Conservation (phyloP, 2,888 invertebrate genomes). For the Hirudinaria manillensis region DNA sequence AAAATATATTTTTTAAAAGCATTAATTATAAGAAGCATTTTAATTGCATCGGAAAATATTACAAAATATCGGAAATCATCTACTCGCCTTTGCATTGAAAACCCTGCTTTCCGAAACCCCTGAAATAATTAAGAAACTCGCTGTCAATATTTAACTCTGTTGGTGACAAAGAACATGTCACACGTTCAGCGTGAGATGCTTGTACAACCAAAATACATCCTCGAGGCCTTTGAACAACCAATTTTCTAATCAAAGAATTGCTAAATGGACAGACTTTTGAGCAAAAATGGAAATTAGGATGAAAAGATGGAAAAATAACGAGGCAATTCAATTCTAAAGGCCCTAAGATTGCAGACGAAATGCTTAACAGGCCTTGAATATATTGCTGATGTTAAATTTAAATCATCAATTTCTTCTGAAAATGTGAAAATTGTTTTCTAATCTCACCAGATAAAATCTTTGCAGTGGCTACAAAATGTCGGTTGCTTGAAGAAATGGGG, state of each 20-base stretch:
- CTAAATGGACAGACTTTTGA: too few species aligned
- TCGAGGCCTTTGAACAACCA: background rate
- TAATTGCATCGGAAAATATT: background rate
- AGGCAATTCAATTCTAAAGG: too few species aligned
- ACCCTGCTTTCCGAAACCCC: slow-evolving; percentile 35
- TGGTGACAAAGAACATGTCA: too few species aligned
- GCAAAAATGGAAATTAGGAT: too few species aligned
- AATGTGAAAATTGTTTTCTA: background rate
- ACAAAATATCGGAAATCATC: background rate
- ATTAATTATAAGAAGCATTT: too few species aligned
- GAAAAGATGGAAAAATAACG: too few species aligned
- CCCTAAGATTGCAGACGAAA: too few species aligned
- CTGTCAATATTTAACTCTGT: background rate
- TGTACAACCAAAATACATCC: background rate
- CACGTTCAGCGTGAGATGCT: background rate
- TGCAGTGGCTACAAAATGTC: slow-evolving; percentile 99
- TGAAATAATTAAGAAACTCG: slow-evolving; percentile 4
- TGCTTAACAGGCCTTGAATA: background rate
- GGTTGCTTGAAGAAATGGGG: slow-evolving; percentile 99
- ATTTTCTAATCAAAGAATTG: background rate
- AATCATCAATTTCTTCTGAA: background rate
- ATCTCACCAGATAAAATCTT: slow-evolving; percentile 99
- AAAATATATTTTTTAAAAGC: too few species aligned
- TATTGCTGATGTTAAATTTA: background rate
- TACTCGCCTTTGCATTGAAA: slow-evolving; percentile 32